These are phyloP conservation scores for Montipora cactus DNA, from an alignment of 64 coral and sea anemone species.

Conservation along the genomic window DNA sequence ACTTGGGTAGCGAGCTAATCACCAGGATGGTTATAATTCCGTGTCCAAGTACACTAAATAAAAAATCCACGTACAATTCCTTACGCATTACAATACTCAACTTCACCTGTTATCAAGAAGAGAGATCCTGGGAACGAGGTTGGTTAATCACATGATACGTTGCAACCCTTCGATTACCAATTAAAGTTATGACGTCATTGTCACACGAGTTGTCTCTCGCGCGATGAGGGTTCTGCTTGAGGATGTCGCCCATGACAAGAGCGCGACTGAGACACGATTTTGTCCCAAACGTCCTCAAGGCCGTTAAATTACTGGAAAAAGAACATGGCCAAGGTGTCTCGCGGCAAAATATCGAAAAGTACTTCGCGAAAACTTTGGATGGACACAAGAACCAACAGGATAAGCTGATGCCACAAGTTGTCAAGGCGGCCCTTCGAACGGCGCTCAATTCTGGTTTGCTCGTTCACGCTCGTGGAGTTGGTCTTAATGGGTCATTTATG, in stretches of 20 bases:
- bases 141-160: too few species aligned
- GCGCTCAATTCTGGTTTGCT: conserved; percentile 71
- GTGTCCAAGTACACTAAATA: too few species aligned
- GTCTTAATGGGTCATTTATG: conserved; percentile 85
- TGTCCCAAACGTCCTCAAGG: conserved; percentile 5
- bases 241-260: conserved; percentile 14
- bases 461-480: conserved; percentile 68
- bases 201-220: neutral
- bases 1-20: too few species aligned
- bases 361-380: neutral
- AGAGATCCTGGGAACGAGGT: too few species aligned
- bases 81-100: too few species aligned
- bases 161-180: neutral
- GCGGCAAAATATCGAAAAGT: conserved; percentile 53
- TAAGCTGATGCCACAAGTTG: neutral
- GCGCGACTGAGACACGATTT: neutral
- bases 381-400: conserved; percentile 32
- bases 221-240: neutral
- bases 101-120: too few species aligned
- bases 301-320: conserved; percentile 37
- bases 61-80: too few species aligned
- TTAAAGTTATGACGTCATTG: neutral
- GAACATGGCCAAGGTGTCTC: conserved; percentile 38
- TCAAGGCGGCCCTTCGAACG: conserved; percentile 62
- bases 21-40: too few species aligned